Evolutionary conservation across 1,140 invertebrate genomes (phyloP).

Genomic region (Sipha flava): DNA sequence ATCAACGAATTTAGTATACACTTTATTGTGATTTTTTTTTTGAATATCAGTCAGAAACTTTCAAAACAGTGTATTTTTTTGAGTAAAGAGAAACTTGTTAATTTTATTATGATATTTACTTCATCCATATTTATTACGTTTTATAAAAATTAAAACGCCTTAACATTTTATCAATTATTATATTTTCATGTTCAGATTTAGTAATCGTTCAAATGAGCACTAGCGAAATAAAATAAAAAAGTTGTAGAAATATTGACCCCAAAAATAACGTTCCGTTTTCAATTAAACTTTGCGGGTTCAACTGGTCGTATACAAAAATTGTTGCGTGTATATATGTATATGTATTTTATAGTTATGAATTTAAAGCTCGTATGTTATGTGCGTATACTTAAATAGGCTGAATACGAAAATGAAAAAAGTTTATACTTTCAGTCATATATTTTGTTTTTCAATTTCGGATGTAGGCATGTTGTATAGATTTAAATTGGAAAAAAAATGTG

Average conservation of each 20-base stretch:
- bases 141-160: too few species aligned
- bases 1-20: too few species aligned
- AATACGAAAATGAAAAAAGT: slow-evolving; percentile 10
- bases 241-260: background rate
- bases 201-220: background rate
- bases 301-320: background rate
- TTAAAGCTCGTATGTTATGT: background rate
- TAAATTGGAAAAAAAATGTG: background rate
- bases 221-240: background rate
- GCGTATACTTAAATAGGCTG: background rate
- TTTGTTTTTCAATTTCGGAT: background rate
- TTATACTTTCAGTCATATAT: background rate
- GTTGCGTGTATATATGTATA: background rate
- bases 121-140: too few species aligned
- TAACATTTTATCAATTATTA: too few species aligned
- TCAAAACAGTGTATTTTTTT: too few species aligned
- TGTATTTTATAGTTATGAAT: background rate
- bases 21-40: too few species aligned
- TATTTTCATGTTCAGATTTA: too few species aligned
- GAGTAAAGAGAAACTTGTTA: too few species aligned
- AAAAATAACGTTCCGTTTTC: background rate
- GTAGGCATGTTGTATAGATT: background rate
- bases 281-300: background rate
- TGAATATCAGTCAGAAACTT: too few species aligned
- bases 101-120: too few species aligned